These are phyloP conservation scores for Bradypodion pumilum DNA, from an alignment of 2,797 vertebrate genomes.

Conservation along the genomic window DNA sequence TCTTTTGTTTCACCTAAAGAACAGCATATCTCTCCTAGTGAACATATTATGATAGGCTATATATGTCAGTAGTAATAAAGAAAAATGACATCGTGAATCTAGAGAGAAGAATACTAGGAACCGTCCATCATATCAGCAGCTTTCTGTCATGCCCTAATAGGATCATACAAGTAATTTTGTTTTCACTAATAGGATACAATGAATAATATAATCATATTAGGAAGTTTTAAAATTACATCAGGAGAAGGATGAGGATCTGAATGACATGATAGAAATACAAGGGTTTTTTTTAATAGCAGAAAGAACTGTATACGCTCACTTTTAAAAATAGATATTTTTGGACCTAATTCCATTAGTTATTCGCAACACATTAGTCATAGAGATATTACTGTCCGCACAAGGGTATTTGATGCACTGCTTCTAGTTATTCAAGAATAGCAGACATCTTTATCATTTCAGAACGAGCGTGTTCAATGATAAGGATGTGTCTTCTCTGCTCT, in stretches of 20 bases:
- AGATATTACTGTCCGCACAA: constrained; percentile 48
- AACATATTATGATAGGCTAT: constrained; percentile 51
- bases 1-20: constrained; percentile 39
- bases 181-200: constrained; percentile 65
- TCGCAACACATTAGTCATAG: constrained; percentile 61
- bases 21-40: not conserved
- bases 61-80: constrained; percentile 63
- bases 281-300: constrained; percentile 21
- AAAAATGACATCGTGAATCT: constrained; percentile 50
- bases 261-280: constrained; percentile 60
- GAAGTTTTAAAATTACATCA: constrained; percentile 65
- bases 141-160: constrained; percentile 69
- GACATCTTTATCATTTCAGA: constrained; percentile 63
- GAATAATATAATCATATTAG: constrained; percentile 68
- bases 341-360: constrained; percentile 64
- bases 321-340: constrained; percentile 58
- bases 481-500: constrained; percentile 59
- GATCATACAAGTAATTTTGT: constrained; percentile 70
- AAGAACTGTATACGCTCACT: constrained; percentile 22
- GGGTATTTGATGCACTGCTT: constrained; percentile 61
- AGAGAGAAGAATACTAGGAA: constrained; percentile 54
- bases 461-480: constrained; percentile 43
- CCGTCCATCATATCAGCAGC: constrained; percentile 67
- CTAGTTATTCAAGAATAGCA: constrained; percentile 59
- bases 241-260: constrained; percentile 57